These are phyloP conservation scores for Cuniculus paca DNA, from an alignment of 2,797 vertebrate genomes.

Conservation along the genomic window DNA sequence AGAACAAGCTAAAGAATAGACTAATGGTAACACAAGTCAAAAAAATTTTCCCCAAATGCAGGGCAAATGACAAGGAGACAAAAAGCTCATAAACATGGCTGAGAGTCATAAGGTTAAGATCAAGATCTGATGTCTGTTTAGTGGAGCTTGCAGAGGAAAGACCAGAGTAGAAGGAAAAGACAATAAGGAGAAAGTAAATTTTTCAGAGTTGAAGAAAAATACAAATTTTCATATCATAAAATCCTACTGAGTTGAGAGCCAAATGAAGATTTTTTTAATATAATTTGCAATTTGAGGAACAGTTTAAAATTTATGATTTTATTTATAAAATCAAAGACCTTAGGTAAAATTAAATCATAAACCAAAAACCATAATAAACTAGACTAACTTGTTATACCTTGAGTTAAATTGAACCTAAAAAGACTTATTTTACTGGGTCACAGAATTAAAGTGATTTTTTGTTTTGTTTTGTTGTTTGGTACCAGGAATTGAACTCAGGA, in stretches of 20 bases:
- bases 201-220: conserved; percentile 53
- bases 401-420: conserved; percentile 53
- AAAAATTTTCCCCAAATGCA: not conserved
- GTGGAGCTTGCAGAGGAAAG: not conserved
- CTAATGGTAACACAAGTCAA: not conserved
- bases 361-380: conserved; percentile 27
- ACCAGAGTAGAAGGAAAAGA: not conserved
- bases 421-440: conserved; percentile 29
- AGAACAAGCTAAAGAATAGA: not conserved
- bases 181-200: conserved; percentile 34
- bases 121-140: not conserved
- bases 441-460: conserved; percentile 21
- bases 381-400: conserved; percentile 34
- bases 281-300: conserved; percentile 10
- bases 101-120: not conserved
- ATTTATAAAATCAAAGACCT: conserved; percentile 47
- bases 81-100: not conserved
- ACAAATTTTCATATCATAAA: conserved; percentile 51
- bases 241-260: conserved; percentile 20
- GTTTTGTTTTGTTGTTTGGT: too few species aligned
- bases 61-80: not conserved
- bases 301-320: conserved; percentile 54
- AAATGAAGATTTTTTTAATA: conserved; percentile 41
- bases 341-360: conserved; percentile 52
- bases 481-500: too few species aligned